Evolutionary conservation across 2,113 vertebrate genomes (phyloP).

Genomic region (Chrysochloris asiatica): DNA sequence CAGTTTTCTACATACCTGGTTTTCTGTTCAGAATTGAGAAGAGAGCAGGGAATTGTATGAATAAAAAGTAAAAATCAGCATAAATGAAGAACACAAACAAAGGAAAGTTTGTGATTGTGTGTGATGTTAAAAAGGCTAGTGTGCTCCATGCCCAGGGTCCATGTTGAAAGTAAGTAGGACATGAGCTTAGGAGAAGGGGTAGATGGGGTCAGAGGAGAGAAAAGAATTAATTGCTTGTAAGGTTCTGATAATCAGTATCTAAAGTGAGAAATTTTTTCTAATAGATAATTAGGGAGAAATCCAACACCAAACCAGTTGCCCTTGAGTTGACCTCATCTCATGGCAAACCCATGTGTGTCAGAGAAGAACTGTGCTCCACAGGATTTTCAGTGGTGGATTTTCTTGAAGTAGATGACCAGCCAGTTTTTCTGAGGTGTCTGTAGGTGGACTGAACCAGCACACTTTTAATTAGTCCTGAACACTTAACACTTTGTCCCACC

Average conservation of each 20-base stretch:
- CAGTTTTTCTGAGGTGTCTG: background rate
- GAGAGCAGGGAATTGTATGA: background rate
- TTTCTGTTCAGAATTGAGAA: background rate
- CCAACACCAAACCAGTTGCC: background rate
- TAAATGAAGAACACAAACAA: rapidly evolving
- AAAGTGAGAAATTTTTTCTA: background rate
- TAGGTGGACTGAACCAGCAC: background rate
- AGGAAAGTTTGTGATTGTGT: background rate
- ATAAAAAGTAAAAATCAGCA: background rate
- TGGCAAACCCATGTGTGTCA: background rate
- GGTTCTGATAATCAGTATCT: background rate
- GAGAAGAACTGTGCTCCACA: background rate
- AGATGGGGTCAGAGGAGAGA: background rate
- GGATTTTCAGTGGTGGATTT: background rate
- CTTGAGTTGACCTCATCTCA: background rate
- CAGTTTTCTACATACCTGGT: background rate
- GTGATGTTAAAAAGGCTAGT: background rate
- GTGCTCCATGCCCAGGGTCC: background rate
- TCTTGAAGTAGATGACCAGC: background rate
- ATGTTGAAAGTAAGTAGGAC: too few relatives aligned
- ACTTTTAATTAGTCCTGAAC: background rate
- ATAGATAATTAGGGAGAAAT: background rate
- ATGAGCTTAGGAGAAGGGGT: background rate
- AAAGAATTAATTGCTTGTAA: background rate
- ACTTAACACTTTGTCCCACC: background rate